phyloP scores from a whole-genome alignment of 2,888 invertebrate genomes.

The Protophormia terraenovae region DNA sequence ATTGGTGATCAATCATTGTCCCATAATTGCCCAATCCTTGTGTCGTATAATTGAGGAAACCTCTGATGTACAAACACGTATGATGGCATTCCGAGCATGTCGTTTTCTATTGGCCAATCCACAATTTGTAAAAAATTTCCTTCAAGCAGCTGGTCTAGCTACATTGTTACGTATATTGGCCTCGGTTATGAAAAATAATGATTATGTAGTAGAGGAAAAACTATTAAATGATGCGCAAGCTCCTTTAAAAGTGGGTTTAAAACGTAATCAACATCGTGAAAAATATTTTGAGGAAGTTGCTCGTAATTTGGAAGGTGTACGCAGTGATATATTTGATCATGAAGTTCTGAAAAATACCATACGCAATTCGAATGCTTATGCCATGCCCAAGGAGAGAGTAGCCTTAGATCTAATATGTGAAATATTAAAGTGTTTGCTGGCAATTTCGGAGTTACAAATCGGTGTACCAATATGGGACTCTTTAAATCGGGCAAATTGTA shows the following conservation, averaged over 20 bases:
- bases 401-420: conserved; percentile 77
- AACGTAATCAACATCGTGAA: conserved; percentile 78
- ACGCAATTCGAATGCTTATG: conserved; percentile 74
- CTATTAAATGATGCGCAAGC: conserved; percentile 68
- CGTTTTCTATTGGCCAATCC: conserved; percentile 76
- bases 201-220: conserved; percentile 69
- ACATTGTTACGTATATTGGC: conserved; percentile 76
- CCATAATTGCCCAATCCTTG: conserved; percentile 77
- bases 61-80: conserved; percentile 76
- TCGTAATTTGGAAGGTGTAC: conserved; percentile 79
- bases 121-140: conserved; percentile 77
- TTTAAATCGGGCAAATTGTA: conserved; percentile 69
- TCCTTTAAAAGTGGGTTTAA: conserved; percentile 74
- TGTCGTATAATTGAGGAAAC: conserved; percentile 79
- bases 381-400: conserved; percentile 75
- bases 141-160: conserved; percentile 75
- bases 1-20: conserved; percentile 73
- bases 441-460: conserved; percentile 76
- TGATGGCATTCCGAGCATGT: conserved; percentile 80
- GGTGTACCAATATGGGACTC: conserved; percentile 74
- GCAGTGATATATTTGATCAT: conserved; percentile 79
- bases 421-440: conserved; percentile 78
- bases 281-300: conserved; percentile 81
- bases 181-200: conserved; percentile 77
- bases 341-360: conserved; percentile 76